Base-by-base conservation (phyloP, 2,797 vertebrate species). In the Amblyopsis hoosieri region DNA sequence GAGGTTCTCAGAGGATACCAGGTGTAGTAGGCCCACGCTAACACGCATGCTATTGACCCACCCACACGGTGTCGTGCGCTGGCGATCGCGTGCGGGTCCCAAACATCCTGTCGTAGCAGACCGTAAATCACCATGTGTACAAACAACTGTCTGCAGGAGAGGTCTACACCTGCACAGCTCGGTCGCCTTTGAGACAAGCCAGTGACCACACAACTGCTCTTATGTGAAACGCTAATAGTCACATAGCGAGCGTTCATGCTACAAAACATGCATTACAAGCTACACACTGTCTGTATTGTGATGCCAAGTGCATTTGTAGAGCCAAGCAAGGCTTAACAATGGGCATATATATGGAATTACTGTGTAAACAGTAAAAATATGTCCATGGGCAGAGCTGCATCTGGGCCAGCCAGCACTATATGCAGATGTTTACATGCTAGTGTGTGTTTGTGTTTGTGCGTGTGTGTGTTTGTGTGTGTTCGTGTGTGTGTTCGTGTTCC, bases 141-240 rank as follows among this genome's bases (percentile, higher is more conserved):
- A 94, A 95, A 96, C 95, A 96, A 93, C 94, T 92, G 94, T 94
- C 89, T 77, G 49, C 60, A 73, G 66, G 60, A 84, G 52, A 66
- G 81, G 74, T 92, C 93, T 92, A 93, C 96, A 98, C 95, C 94
- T 97, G 95, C 83, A 60, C 86, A 92, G 89, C 89, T 90, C 92
- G 72, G 57, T 63, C 52, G 48, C 54, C 61, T 76, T 52, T 31
- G 14, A 52, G 42, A 64, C 55, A 47, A 63, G 51, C 81, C 66
- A 63, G 65, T 69, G 69, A 23, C n/a, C 14, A 29, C 45, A 23
- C 51, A 59, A 53, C 56, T 54, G 47, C 56, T 69, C 45, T 52
- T 66, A 29, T 29, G 23, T 29, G 57, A 61, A 75, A 62, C 57
- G 45, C 53, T 31, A 13, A 7, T 54, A 55, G 48, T 13, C 46